Percentiles rank a stretch among this genome's conserved stretches.
Conservation (phyloP, 2,113 vertebrate species). For the Condylura cristata region DNA sequence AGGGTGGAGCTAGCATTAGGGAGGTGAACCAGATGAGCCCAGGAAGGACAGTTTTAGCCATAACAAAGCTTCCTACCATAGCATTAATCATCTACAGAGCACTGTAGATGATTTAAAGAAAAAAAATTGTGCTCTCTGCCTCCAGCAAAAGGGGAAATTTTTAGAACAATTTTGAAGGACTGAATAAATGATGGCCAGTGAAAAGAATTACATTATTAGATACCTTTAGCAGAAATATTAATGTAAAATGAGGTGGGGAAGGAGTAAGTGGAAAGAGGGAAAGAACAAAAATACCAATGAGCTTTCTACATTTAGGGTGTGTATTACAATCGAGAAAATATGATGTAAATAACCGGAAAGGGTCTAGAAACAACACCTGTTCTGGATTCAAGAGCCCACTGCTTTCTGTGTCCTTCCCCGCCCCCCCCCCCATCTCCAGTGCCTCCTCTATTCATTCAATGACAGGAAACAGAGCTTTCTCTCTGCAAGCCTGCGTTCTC, state of each 20-base stretch:
- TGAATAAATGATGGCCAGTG: not conserved
- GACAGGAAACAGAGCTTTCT: not conserved
- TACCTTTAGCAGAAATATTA: not conserved
- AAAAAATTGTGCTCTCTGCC: not conserved
- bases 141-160: not conserved
- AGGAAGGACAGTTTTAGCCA: not conserved
- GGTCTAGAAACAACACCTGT: not conserved
- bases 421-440: not conserved
- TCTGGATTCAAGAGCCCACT: not conserved
- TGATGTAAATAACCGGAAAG: not conserved
- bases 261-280: not conserved
- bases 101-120: not conserved
- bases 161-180: not conserved
- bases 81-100: not conserved
- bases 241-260: slow-evolving; percentile 6
- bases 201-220: not conserved
- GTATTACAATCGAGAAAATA: not conserved
- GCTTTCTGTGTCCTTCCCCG: not conserved
- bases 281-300: not conserved
- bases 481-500: slow-evolving; percentile 68
- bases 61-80: not conserved
- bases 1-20: not conserved
- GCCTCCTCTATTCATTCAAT: not conserved
- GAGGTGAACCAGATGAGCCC: not conserved
- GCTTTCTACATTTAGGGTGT: not conserved